These are phyloP conservation scores for Megamerina dolium DNA, from an alignment of 2,888 invertebrate species.

Conservation along the genomic window DNA sequence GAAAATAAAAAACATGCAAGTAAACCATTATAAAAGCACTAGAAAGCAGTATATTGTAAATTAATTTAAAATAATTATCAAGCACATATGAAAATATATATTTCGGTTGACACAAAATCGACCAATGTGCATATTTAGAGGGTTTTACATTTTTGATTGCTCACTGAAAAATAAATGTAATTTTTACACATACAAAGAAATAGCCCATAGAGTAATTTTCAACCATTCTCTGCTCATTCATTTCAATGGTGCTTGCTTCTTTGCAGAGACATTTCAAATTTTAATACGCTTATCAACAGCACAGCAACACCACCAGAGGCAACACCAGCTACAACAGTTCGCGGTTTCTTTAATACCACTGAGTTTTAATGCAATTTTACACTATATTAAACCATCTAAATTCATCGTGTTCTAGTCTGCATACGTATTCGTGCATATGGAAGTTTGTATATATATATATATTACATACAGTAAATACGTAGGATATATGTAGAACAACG, in stretches of 20 bases:
- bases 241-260: not conserved
- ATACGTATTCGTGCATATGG: too few relatives aligned
- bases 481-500: too few relatives aligned
- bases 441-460: too few relatives aligned
- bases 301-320: too few relatives aligned
- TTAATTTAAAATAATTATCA: not conserved
- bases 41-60: not conserved
- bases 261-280: not conserved
- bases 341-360: too few relatives aligned
- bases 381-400: slow-evolving; percentile 33
- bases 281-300: too few relatives aligned
- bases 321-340: too few relatives aligned
- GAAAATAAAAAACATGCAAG: too few relatives aligned
- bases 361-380: slow-evolving; percentile 30
- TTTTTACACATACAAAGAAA: too few relatives aligned
- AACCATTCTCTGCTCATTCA: not conserved
- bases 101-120: too few relatives aligned
- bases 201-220: too few relatives aligned
- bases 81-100: not conserved
- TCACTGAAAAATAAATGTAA: not conserved
- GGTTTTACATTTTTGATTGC: not conserved
- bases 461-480: too few relatives aligned
- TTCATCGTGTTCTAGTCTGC: slow-evolving; percentile 9
- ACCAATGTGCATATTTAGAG: not conserved
- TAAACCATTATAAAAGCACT: not conserved